Base-by-base conservation (phyloP, 2,797 vertebrate genomes). In the Lemur catta region DNA sequence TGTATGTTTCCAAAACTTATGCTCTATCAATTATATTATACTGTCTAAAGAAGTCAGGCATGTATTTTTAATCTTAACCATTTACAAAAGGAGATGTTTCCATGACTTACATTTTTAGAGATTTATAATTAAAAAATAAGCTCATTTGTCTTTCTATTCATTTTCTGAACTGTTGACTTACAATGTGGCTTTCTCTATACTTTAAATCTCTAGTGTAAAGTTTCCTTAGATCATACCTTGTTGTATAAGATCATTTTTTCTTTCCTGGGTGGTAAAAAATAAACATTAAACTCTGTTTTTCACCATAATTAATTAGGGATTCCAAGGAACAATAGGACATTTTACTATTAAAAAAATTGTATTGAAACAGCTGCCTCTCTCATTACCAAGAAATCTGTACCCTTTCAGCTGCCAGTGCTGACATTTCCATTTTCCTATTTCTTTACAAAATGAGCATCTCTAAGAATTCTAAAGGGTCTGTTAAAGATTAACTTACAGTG, bases 311-410 rank as follows among this genome's bases (percentile, higher is more conserved):
- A 98, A 98, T 97, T 98, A 97, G 87, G 85, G 87, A 97, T 94
- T 98, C 87, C 43, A 97, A 48, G 89, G 67, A 93, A 96, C 79
- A 97, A 95, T 92, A 63, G 63, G 92, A 82, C 84, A 91, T 89
- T 98, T 97, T 96, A 96, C 80, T 97, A 98, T 95, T 87, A 94
- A 97, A 95, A 93, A 95, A 96, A 89, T 95, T 88, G 24, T 97
- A 98, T 97, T 97, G 96, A 96, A 98, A 97, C 95, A 98, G 95
- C 96, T 98, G 95, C 96, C 92, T 97, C 94, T 76, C 85, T 91
- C 92, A 93, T 97, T 97, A 74, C 11, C 46, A 97, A 89, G 84
- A 98, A 95, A 98, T 97, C 46, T 65, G 85, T 81, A 93, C 67
- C 61, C 57, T 97, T 98, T 95, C 91, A 96, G 93, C 79, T 97